phyloP scores from a whole-genome alignment of 2,797 vertebrate species.

The Brachyrhaphis roseni region DNA sequence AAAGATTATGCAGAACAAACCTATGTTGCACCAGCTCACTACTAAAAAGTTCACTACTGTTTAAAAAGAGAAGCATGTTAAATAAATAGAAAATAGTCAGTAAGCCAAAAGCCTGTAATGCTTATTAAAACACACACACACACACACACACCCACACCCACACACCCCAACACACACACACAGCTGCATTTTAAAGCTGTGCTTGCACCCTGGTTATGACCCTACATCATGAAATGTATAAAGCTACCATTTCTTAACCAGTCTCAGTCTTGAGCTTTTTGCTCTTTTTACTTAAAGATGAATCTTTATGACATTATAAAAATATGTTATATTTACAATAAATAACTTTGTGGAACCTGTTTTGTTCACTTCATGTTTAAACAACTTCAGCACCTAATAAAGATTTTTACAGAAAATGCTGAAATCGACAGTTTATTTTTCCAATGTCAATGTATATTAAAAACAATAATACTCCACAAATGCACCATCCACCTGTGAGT shows the following conservation, averaged over 20 bases:
- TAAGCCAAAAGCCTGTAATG: neutral
- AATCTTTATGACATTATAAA: neutral
- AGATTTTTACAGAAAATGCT: neutral
- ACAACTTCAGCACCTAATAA: neutral
- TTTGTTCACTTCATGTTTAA: neutral
- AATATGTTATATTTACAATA: neutral
- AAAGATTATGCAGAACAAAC: neutral
- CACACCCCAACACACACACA: neutral
- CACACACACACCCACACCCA: no score
- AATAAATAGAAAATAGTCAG: neutral
- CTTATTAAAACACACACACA: neutral
- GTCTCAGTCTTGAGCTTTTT: neutral
- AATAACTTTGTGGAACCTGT: neutral
- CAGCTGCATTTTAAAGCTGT: neutral
- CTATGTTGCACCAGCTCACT: neutral
- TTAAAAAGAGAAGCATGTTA: neutral
- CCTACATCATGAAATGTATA: neutral
- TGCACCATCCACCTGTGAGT: neutral
- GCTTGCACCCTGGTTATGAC: neutral
- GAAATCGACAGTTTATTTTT: neutral
- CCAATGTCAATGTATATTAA: neutral
- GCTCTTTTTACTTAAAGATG: neutral
- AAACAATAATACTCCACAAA: neutral
- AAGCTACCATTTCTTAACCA: neutral
- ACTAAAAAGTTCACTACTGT: neutral